A percentile compares a stretch with the other conserved stretches of the same genome.
Conservation (phyloP, 1,140 invertebrate species). For the Trichomalopsis sarcophagae region DNA sequence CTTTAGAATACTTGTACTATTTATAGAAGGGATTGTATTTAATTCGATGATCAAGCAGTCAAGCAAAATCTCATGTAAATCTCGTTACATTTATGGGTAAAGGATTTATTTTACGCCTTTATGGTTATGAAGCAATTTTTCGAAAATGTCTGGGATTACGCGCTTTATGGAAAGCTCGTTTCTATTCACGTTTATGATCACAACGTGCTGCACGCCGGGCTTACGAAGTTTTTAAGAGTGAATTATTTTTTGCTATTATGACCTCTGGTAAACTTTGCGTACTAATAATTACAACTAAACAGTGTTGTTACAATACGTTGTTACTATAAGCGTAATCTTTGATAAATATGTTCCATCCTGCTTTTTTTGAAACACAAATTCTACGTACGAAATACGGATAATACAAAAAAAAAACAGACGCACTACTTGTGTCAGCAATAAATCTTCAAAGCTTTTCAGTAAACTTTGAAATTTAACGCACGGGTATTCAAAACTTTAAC, state of each 20-base stretch:
- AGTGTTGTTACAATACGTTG: too few species aligned
- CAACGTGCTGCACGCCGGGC: not conserved
- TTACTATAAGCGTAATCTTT: too few species aligned
- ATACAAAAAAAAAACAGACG: too few species aligned
- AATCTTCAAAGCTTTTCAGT: not conserved
- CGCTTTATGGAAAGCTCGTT: slow-evolving; percentile 23
- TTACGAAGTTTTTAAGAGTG: not conserved
- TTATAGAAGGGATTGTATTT: too few species aligned
- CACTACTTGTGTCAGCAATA: too few species aligned
- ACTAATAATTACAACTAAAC: not conserved
- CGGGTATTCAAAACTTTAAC: not conserved
- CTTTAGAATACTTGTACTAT: not conserved
- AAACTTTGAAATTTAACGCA: not conserved
- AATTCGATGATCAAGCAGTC: too few species aligned
- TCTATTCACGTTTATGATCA: slow-evolving; percentile 29
- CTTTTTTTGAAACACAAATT: not conserved
- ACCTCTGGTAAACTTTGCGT: not conserved
- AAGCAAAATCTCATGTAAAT: too few species aligned
- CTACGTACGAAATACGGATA: too few species aligned
- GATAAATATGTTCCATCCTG: not conserved
- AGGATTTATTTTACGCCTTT: not conserved
- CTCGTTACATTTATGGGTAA: too few species aligned
- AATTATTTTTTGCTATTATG: slow-evolving; percentile 20
- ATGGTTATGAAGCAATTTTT: slow-evolving; percentile 10
- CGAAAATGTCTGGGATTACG: not conserved